Evolutionary conservation across 1,140 invertebrate genomes (phyloP).

Genomic region (Brevipalpus yothersi): DNA sequence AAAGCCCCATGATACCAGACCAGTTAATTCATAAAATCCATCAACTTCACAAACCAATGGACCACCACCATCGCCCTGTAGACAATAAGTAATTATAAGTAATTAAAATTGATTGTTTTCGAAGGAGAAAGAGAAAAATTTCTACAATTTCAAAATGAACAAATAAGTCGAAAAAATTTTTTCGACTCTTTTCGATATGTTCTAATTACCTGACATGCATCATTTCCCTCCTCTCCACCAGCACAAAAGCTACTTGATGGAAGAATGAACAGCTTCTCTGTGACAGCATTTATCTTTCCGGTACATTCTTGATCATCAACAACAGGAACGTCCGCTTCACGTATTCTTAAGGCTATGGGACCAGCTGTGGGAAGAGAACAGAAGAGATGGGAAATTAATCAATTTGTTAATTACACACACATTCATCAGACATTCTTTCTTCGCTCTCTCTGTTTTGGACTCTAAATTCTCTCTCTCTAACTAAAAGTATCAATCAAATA

Average conservation of each 20-base stretch:
- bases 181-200: background rate
- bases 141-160: background rate
- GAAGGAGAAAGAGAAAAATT: conserved; percentile 2
- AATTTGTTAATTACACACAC: background rate
- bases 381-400: too few species aligned
- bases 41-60: conserved; percentile 61
- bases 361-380: conserved; percentile 33
- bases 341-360: conserved; percentile 59
- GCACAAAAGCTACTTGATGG: conserved; percentile 78
- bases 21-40: conserved; percentile 69
- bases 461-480: background rate
- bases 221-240: conserved; percentile 68
- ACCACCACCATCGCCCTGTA: conserved; percentile 65
- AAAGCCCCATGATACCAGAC: conserved; percentile 74
- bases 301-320: conserved; percentile 76
- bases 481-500: background rate
- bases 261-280: conserved; percentile 73
- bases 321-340: conserved; percentile 72
- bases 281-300: conserved; percentile 70
- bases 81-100: conserved; percentile 5
- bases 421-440: conserved; percentile 13
- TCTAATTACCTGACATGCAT: conserved; percentile 59
- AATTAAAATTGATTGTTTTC: background rate
- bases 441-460: background rate
- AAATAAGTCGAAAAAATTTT: background rate